Percentiles rank a stretch among this genome's conserved stretches.
phyloP scores from a whole-genome alignment of 92 coral and sea anemone species.

The Scolanthus callimorphus region DNA sequence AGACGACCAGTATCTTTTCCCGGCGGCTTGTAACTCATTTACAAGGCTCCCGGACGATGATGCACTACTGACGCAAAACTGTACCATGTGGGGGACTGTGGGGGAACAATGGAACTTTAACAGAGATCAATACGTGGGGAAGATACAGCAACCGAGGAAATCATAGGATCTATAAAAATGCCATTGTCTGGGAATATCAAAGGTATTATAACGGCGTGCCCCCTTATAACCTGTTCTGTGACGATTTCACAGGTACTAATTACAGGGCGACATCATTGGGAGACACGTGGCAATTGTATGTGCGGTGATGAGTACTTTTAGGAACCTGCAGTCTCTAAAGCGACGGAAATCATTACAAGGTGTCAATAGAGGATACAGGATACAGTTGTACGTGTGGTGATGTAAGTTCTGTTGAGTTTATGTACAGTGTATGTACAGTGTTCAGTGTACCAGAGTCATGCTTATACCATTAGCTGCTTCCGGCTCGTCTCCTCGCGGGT shows the following conservation, averaged over 20 bases:
- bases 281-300: slow-evolving; percentile 45
- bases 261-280: slow-evolving; percentile 19
- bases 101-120: slow-evolving; percentile 24
- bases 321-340: too few relatives aligned
- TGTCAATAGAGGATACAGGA: too few relatives aligned
- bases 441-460: too few relatives aligned
- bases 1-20: slow-evolving; percentile 2
- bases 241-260: slow-evolving; percentile 10
- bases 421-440: too few relatives aligned
- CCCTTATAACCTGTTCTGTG: slow-evolving; percentile 17
- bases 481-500: too few relatives aligned
- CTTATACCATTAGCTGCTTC: too few relatives aligned
- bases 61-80: slow-evolving; percentile 40
- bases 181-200: slow-evolving; percentile 12
- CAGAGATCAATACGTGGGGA: slow-evolving; percentile 31
- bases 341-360: too few relatives aligned
- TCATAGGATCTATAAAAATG: slow-evolving; percentile 22
- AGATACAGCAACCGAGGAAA: slow-evolving; percentile 5
- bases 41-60: slow-evolving; percentile 51
- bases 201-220: slow-evolving; percentile 2
- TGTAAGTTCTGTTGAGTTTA: too few relatives aligned
- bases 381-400: too few relatives aligned
- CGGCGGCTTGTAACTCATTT: slow-evolving; percentile 50
- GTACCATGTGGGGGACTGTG: slow-evolving; percentile 50
- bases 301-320: slow-evolving; percentile 21